Evolutionary conservation across 2,888 invertebrate species (phyloP), one percentile per base, ranked within the genome.

Genomic region (Ochropleura leucogaster): DNA sequence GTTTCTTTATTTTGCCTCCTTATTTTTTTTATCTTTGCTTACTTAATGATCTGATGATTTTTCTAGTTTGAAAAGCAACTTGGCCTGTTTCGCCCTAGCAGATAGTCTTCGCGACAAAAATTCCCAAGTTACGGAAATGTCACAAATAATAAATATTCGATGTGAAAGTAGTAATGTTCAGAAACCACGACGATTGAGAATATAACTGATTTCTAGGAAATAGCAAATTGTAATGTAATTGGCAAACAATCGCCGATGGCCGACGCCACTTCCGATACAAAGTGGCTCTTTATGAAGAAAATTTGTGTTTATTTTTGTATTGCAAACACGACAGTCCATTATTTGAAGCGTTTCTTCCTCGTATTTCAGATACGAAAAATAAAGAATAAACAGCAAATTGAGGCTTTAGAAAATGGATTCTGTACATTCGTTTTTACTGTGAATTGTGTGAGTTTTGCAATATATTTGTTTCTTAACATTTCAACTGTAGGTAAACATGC

Each of bases 211-310:
- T 68, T 77, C 69, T 63, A 66, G 51, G 47, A 83, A 79, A 69
- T 63, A 46, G 46, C 51, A 79, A 66, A 81, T 78, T 81, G 40
- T 82, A 46, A 77, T 60, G 16, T 82, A 55, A 79, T 79, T 83
- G 51, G 44, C 63, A 30, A 63, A 79, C 42, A 59, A 53, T 64
- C 44, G 57, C 46, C 46, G 40, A 4, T 74, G 60, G 14, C 53
- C 60, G 65, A 9, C 81, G 83, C 46, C 60, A 69, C 44, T 63
- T 66, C 40, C 14, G 3, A 46, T 49, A 65, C 57, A 83, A 67
- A 83, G 62, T 70, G 70, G 18, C 53, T 70, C 55, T 63, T 51
- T 59, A 67, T 63, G 47, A 64, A 66, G 71, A 44, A 79, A 79
- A 70, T 30, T 30, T 71, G 53, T 83, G 59, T 79, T 70, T 79